Conservation (phyloP, 2,888 invertebrate genomes). For the Diarsia dahlii region DNA sequence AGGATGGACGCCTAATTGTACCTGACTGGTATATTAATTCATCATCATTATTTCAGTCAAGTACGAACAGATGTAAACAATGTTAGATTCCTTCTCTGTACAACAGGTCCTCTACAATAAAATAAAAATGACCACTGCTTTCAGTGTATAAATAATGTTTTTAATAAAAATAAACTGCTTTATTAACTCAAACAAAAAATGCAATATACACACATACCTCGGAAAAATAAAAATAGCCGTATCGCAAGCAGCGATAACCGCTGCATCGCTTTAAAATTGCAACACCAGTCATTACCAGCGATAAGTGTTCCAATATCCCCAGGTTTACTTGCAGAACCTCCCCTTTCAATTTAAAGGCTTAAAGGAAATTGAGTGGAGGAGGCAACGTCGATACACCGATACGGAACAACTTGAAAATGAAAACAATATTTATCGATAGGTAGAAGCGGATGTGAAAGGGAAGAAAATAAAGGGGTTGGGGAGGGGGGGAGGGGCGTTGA, state of each 20-base stretch:
- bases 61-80: not conserved
- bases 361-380: slow-evolving; percentile 64
- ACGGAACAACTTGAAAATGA: slow-evolving; percentile 55
- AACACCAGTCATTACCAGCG: slow-evolving; percentile 41
- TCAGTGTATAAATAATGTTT: not conserved
- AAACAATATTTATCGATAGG: slow-evolving; percentile 61
- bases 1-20: not conserved
- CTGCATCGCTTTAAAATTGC: slow-evolving; percentile 51
- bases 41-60: not conserved
- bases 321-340: slow-evolving; percentile 33
- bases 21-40: not conserved
- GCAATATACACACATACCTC: not conserved
- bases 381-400: slow-evolving; percentile 48
- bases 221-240: not conserved
- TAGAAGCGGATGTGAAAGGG: slow-evolving; percentile 14
- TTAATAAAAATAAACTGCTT: not conserved
- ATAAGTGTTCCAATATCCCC: slow-evolving; percentile 59
- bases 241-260: slow-evolving; percentile 14
- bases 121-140: not conserved
- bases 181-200: slow-evolving; percentile 12
- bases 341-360: slow-evolving; percentile 65
- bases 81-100: too few relatives aligned
- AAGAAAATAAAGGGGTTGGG: not conserved
- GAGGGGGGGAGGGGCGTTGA: slow-evolving; percentile 2
- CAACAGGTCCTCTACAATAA: not conserved